Evolutionary conservation across 2,797 vertebrate species (phyloP), one percentile per base, ranked within the genome.

Genomic region (Leuciscus waleckii): DNA sequence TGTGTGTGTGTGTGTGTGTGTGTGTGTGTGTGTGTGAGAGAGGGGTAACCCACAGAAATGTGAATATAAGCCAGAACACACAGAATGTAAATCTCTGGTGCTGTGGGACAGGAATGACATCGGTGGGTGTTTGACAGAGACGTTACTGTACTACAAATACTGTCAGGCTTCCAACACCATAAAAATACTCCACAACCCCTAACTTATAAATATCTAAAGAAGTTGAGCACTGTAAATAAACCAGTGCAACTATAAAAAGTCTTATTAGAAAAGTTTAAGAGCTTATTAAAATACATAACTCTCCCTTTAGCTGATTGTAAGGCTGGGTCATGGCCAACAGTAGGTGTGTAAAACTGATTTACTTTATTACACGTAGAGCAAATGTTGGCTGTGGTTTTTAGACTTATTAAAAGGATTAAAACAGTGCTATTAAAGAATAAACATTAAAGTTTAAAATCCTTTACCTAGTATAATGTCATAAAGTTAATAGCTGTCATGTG

Each of bases 121-220:
- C 13, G n/a, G 39, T 71, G 23, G 23, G 70, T 49, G 70, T 73
- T 49, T 73, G 70, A 73, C 70, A 29, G 70, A 49, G 41, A 46
- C n/a, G 3, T 46, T 73, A 49, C 43, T 73, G 70, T 73, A 73
- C n/a, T 73, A 17, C 7, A 74, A 17, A 73, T 49, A 49, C 70
- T 49, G 70, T 73, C 70, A 49, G 41, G 26, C 16, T 26, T 29
- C 43, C 43, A 74, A 49, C 71, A 51, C 16, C 16, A 32, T 74
- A 49, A 74, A 74, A 19, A 51, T 21, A 74, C 4, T 26, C n/a
- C 68, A 39, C 19, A 39, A 43, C 23, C 16, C 0, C 1, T 43
- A 23, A 9, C 69, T 73, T 49, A 46, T 46, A 29, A 29, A 46
- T 73, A n/a, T 70, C 21, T 41, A 4, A 41, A 29, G 29, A 43